Evolutionary conservation across 2,797 vertebrate species (phyloP).

Genomic region (Argyrosomus regius): DNA sequence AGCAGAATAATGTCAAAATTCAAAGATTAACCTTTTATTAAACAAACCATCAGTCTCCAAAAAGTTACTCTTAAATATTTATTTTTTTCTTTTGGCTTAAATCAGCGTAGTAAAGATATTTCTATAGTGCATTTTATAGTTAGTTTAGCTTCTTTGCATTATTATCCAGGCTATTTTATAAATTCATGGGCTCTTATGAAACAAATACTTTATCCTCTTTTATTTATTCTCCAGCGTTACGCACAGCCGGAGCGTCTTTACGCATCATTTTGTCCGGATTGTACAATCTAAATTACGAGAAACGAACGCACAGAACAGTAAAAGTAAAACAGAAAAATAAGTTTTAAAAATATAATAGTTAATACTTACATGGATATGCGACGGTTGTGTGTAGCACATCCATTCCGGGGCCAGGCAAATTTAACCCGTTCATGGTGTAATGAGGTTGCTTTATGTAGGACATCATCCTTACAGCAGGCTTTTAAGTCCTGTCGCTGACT

Average conservation of each 20-base stretch:
- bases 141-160: too few species aligned
- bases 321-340: neutral
- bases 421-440: slow-evolving; percentile 92
- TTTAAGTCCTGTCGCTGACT: slow-evolving; percentile 70
- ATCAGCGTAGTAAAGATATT: neutral
- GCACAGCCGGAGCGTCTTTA: slow-evolving; percentile 49
- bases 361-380: slow-evolving; percentile 90
- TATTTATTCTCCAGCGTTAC: neutral
- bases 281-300: neutral
- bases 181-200: neutral
- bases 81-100: too few species aligned
- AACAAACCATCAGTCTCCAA: too few species aligned
- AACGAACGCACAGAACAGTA: neutral
- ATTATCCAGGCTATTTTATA: neutral
- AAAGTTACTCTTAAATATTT: neutral
- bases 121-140: neutral
- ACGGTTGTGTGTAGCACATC: slow-evolving; percentile 91
- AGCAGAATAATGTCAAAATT: too few species aligned
- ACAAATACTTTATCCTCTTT: neutral
- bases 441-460: slow-evolving; percentile 94
- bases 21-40: too few species aligned
- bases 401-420: slow-evolving; percentile 88
- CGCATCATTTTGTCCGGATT: neutral
- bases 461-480: slow-evolving; percentile 87
- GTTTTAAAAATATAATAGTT: slow-evolving; percentile 32